Evolutionary conservation across 2,797 vertebrate species (phyloP).

Genomic region (Etheostoma nigrum): DNA sequence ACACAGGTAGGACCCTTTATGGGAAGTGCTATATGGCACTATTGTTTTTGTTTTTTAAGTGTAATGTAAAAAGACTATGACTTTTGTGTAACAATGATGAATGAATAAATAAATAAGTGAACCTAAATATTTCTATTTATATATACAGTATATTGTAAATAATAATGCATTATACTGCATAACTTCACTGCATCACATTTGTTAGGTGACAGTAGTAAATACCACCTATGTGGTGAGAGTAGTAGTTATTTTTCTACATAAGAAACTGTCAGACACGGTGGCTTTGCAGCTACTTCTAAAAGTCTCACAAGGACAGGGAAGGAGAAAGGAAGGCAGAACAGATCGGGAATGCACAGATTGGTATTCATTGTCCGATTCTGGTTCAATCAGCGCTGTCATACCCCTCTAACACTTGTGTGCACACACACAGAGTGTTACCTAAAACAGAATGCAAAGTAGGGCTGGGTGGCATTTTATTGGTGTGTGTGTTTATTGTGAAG

Average conservation of each 20-base stretch:
- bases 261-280: slow-evolving; percentile 31
- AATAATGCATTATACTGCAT: background rate
- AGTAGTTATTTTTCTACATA: background rate
- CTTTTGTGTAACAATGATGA: background rate
- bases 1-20: too few species aligned
- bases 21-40: too few species aligned
- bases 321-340: slow-evolving; percentile 36
- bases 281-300: slow-evolving; percentile 45
- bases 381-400: slow-evolving; percentile 62
- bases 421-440: slow-evolving; percentile 28
- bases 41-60: too few species aligned
- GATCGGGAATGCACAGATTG: slow-evolving; percentile 48
- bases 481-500: slow-evolving; percentile 14
- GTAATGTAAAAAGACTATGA: too few species aligned
- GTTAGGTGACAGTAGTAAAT: background rate
- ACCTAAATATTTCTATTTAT: background rate
- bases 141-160: background rate
- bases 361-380: slow-evolving; percentile 60
- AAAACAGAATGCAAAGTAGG: slow-evolving; percentile 56
- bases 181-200: background rate
- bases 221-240: background rate
- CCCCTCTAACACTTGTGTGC: slow-evolving; percentile 26
- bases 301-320: slow-evolving; percentile 49
- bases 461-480: slow-evolving; percentile 27
- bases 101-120: background rate